Base-by-base conservation (phyloP, 2,888 invertebrate genomes). In the Ctenicera cuprea region DNA sequence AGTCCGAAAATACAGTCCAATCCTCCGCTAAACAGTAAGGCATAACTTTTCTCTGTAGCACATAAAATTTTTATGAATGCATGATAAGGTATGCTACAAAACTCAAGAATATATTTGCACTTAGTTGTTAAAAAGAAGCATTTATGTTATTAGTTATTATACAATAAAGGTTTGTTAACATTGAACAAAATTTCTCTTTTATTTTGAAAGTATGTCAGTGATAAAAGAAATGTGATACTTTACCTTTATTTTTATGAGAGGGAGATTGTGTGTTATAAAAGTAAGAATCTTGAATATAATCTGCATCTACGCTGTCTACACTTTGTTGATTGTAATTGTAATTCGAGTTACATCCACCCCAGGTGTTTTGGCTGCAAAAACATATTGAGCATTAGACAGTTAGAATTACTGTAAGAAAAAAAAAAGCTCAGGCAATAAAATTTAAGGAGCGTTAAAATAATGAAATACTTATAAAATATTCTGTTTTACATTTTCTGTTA, bases 351-450 rank as follows among this genome's bases (percentile, higher is more conserved):
- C 89, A 90, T 80, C 89, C 89, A 82, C 88, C 88, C 90, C 90
- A 90, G 67, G 87, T 87, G 73, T 90, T 89, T 85, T 89, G 89
- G 81, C 90, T 90, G 86, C 79, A 89, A 89, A 81, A 20, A 14
- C 3, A 45, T 18, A 16, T 45, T n/a, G 43, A 43, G 2, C n/a
- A 43, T 43, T 43, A 4, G 5, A 8, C 2, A 9, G 9, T 33
- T 33, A 26, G 26, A 26, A 2, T 26, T 26, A 26, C 2, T 26
- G 5, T 26, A 26, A 26, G 2, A 26, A 26, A 26, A 5, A 26
- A 26, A 26, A 26, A 3, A n/a, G n/a, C n/a, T n/a, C n/a, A n/a
- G n/a, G n/a, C n/a, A n/a, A n/a, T n/a, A n/a, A n/a, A n/a, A n/a
- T n/a, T n/a, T n/a, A n/a, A n/a, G n/a, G n/a, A n/a, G n/a, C n/a